Percentiles rank a stretch among this genome's conserved stretches.
These are phyloP conservation scores for Liasis olivaceus DNA, from an alignment of 2,797 vertebrate genomes.

Conservation along the genomic window DNA sequence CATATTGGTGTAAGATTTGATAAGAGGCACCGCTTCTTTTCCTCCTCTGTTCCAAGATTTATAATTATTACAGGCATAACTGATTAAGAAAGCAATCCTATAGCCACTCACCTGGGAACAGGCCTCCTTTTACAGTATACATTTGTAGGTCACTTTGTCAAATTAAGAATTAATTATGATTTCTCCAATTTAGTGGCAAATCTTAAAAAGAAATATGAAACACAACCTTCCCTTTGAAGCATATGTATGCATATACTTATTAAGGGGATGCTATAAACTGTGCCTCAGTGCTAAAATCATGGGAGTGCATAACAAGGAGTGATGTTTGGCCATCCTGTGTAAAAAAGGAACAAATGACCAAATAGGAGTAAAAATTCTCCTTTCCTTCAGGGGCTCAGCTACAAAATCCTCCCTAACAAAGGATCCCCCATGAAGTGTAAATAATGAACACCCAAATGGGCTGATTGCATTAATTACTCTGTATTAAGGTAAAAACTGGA, in stretches of 20 bases:
- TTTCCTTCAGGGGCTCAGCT: not conserved
- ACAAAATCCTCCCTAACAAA: conserved; percentile 21
- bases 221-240: not conserved
- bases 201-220: not conserved
- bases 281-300: not conserved
- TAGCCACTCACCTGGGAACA: too few species aligned
- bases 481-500: not conserved
- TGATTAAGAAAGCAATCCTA: too few species aligned
- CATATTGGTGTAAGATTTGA: not conserved
- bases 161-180: not conserved
- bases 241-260: too few species aligned
- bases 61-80: too few species aligned
- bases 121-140: too few species aligned
- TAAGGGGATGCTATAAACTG: too few species aligned
- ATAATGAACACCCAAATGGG: conserved; percentile 14
- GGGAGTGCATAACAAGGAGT: not conserved
- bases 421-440: conserved; percentile 11
- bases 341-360: not conserved
- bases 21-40: not conserved
- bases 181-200: not conserved
- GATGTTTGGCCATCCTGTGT: not conserved
- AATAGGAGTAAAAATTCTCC: not conserved
- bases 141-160: too few species aligned
- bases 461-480: not conserved
- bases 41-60: not conserved